A percentile compares a stretch with the other conserved stretches of the same genome.
Evolutionary conservation across 2,113 vertebrate genomes (phyloP).

Genomic region (Pavo muticus): DNA sequence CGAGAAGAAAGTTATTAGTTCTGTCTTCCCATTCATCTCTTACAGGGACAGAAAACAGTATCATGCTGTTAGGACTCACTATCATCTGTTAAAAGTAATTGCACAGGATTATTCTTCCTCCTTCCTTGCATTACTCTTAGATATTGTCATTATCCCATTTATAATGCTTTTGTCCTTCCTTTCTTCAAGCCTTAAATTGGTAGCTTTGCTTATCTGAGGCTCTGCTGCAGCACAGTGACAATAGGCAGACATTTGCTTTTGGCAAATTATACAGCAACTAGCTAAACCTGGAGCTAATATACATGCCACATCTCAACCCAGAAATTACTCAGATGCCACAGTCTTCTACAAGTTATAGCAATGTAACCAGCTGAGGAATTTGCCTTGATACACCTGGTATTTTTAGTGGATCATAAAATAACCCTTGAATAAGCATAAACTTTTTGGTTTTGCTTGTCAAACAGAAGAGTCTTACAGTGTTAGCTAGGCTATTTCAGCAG

Average conservation of each 20-base stretch:
- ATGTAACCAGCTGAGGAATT: not conserved
- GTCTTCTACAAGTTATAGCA: not conserved
- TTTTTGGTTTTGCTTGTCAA: not conserved
- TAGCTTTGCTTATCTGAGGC: not conserved
- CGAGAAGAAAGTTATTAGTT: not conserved
- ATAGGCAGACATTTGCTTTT: not conserved
- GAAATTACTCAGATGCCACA: not conserved
- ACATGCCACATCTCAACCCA: not conserved
- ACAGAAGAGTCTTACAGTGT: not conserved
- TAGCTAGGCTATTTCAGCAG: not conserved
- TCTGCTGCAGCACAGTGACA: not conserved
- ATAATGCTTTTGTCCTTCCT: not conserved
- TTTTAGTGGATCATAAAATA: not conserved
- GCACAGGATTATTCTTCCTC: not conserved
- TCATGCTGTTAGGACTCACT: not conserved
- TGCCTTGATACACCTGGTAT: not conserved
- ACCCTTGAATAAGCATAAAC: not conserved
- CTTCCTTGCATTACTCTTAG: not conserved
- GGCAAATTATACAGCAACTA: not conserved
- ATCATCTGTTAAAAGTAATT: not conserved
- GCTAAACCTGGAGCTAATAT: not conserved
- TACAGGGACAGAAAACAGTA: not conserved
- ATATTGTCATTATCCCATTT: not conserved
- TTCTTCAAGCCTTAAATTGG: not conserved
- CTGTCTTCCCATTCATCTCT: not conserved